Percentiles rank a stretch among this genome's conserved stretches.
These are phyloP conservation scores for Electrona antarctica DNA, from an alignment of 2,113 vertebrate genomes.

Conservation along the genomic window DNA sequence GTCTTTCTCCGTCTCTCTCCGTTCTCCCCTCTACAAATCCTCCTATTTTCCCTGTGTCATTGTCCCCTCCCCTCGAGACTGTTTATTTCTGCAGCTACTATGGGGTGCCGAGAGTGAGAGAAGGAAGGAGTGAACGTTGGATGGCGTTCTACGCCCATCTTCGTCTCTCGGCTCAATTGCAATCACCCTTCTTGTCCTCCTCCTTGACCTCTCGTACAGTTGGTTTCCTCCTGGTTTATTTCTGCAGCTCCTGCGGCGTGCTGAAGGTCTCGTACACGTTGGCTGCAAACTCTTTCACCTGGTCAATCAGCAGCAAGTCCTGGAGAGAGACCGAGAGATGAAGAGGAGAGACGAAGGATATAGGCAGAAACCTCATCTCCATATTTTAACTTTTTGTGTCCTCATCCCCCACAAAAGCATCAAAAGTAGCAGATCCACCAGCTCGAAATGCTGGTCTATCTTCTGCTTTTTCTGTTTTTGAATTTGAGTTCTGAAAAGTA, in stretches of 20 bases:
- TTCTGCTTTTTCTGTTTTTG: too few relatives aligned
- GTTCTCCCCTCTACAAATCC: too few relatives aligned
- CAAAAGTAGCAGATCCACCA: too few relatives aligned
- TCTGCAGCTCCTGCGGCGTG: slow-evolving; percentile 89
- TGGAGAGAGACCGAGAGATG: slow-evolving; percentile 49
- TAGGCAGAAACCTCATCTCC: background rate
- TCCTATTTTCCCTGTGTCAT: too few relatives aligned
- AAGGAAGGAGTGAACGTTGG: background rate
- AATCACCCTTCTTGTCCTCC: background rate
- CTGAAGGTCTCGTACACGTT: slow-evolving; percentile 98
- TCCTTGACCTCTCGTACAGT: too few relatives aligned
- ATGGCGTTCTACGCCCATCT: background rate
- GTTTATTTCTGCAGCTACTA: too few relatives aligned
- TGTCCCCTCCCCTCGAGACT: too few relatives aligned
- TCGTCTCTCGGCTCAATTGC: background rate
- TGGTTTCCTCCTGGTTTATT: slow-evolving; percentile 68
- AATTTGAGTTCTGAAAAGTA: too few relatives aligned
- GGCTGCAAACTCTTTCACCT: slow-evolving; percentile 96
- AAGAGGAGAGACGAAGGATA: background rate
- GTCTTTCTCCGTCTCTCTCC: too few relatives aligned
- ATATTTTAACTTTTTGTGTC: too few relatives aligned
- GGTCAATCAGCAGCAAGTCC: slow-evolving; percentile 94
- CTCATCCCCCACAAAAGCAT: too few relatives aligned
- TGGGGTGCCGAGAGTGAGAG: background rate
- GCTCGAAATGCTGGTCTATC: too few relatives aligned